Evolutionary conservation across 2,797 vertebrate genomes (phyloP).

Genomic region (Aplochiton taeniatus): DNA sequence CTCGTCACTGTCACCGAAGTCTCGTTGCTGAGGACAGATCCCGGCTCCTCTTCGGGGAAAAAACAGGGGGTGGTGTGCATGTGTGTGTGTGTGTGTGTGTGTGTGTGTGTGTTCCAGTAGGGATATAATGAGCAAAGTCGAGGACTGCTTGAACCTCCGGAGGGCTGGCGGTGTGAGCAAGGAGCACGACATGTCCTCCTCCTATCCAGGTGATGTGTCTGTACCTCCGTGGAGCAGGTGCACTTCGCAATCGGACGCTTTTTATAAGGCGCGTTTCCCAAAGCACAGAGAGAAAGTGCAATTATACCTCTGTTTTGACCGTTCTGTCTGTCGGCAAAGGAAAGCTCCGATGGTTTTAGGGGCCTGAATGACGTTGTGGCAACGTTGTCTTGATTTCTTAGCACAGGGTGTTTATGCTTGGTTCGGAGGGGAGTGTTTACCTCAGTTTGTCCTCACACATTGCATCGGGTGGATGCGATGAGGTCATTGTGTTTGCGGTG

Average conservation of each 20-base stretch:
- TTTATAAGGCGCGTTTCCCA: background rate
- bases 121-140: slow-evolving; percentile 40
- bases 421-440: too few species aligned
- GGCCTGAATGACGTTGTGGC: too few species aligned
- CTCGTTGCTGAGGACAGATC: slow-evolving; percentile 39
- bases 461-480: too few species aligned
- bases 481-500: too few species aligned
- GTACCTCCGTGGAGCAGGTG: slow-evolving; percentile 51
- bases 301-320: background rate
- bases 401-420: too few species aligned
- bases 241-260: background rate
- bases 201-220: slow-evolving; percentile 31
- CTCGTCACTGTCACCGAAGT: slow-evolving; percentile 24
- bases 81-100: slow-evolving; percentile 34
- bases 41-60: slow-evolving; percentile 15
- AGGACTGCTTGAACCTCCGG: slow-evolving; percentile 6
- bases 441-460: too few species aligned
- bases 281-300: background rate
- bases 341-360: too few species aligned
- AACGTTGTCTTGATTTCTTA: too few species aligned
- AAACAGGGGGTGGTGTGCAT: slow-evolving; percentile 24
- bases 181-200: slow-evolving; percentile 27
- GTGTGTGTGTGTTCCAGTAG: slow-evolving; percentile 31
- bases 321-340: too few species aligned
- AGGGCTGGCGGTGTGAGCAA: slow-evolving; percentile 27